These are phyloP conservation scores for Chlorops oryzae DNA, from an alignment of 1,140 invertebrate genomes.

Conservation along the genomic window DNA sequence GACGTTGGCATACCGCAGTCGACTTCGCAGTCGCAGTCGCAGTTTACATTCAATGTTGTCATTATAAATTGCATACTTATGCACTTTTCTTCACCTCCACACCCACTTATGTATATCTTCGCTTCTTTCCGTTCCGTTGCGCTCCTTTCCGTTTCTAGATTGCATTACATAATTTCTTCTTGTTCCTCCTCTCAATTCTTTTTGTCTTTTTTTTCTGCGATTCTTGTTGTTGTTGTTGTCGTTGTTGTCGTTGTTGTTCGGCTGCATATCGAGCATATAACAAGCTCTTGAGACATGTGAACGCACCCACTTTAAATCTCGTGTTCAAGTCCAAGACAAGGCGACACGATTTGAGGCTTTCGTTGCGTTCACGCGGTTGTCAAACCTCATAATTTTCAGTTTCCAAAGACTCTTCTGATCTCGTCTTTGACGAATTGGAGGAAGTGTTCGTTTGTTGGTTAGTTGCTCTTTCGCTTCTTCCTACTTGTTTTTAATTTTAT, in stretches of 20 bases:
- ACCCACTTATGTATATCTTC: neutral
- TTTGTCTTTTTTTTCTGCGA: slow-evolving; percentile 22
- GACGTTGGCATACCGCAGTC: too few relatives aligned
- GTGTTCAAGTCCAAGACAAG: slow-evolving; percentile 24
- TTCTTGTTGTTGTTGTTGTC: slow-evolving; percentile 13
- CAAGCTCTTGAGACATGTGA: slow-evolving; percentile 49
- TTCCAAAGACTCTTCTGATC: too few relatives aligned
- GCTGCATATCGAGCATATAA: slow-evolving; percentile 45
- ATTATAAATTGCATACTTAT: slow-evolving; percentile 34
- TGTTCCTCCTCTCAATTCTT: slow-evolving; percentile 18
- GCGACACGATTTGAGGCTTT: neutral
- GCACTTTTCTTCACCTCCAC: slow-evolving; percentile 41
- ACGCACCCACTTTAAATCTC: slow-evolving; percentile 47
- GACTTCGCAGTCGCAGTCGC: too few relatives aligned
- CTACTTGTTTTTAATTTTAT: too few relatives aligned
- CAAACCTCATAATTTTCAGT: too few relatives aligned
- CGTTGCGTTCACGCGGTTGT: too few relatives aligned
- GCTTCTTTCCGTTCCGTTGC: neutral
- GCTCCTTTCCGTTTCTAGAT: slow-evolving; percentile 28
- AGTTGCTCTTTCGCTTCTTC: too few relatives aligned
- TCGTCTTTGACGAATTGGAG: too few relatives aligned
- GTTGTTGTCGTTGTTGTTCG: slow-evolving; percentile 15
- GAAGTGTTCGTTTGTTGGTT: too few relatives aligned
- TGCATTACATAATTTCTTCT: slow-evolving; percentile 23
- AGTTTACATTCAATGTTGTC: neutral